Conservation (phyloP, 1,140 invertebrate genomes). For the Metaphire vulgaris region DNA sequence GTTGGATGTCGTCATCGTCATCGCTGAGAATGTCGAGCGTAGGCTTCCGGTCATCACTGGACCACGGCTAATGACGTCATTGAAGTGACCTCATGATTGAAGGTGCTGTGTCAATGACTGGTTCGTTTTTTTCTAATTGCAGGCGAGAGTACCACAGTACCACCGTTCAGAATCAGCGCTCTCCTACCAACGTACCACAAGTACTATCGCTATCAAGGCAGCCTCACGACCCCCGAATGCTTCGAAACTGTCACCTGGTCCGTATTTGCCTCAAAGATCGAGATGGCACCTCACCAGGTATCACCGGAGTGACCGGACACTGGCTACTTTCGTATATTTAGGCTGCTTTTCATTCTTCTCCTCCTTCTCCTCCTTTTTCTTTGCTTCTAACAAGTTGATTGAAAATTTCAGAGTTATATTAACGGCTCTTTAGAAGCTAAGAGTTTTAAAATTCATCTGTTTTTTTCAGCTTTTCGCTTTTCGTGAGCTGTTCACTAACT, state of each 20-base stretch:
- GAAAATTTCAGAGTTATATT: no score
- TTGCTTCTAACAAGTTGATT: no score
- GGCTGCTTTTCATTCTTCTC: no score
- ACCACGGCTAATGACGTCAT: neutral
- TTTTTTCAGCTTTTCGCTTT: no score
- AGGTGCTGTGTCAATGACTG: neutral
- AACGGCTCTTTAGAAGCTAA: no score
- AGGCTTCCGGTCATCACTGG: neutral
- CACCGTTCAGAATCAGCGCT: constrained; percentile 10
- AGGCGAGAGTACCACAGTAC: neutral
- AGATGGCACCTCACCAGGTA: no score
- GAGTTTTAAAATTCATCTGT: no score
- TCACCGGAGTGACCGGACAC: no score
- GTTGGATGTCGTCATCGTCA: neutral
- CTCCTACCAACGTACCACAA: constrained; percentile 4
- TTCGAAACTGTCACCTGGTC: constrained; percentile 68
- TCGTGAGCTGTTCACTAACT: no score
- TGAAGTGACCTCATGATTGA: neutral
- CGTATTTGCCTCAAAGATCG: no score
- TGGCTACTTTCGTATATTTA: no score
- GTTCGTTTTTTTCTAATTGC: neutral
- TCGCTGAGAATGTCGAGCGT: neutral
- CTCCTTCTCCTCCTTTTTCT: no score
- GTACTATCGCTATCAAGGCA: constrained; percentile 64
- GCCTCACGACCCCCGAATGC: constrained; percentile 68